A percentile compares a stretch with the other conserved stretches of the same genome.
Evolutionary conservation across 2,113 vertebrate genomes (phyloP).

Genomic region (Nibea coibor): DNA sequence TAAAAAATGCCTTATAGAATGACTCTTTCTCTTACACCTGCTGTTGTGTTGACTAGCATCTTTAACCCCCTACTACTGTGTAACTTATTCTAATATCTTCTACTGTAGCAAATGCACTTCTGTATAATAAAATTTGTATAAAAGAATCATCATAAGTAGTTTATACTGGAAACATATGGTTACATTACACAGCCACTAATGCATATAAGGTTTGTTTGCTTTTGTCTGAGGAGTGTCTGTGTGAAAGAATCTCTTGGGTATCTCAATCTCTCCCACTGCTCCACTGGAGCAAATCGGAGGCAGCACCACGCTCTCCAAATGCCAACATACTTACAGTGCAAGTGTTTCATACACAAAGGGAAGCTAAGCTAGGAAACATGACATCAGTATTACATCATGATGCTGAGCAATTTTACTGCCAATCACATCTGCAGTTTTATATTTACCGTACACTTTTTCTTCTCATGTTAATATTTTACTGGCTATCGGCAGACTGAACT

Average conservation of each 20-base stretch:
- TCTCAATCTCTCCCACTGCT: conserved; percentile 23
- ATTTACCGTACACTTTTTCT: background rate
- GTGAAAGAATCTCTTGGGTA: conserved; percentile 29
- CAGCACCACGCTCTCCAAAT: background rate
- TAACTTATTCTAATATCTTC: conserved; percentile 5
- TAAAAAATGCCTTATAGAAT: background rate
- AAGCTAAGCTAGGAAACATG: background rate
- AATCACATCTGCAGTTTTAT: background rate
- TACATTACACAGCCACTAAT: conserved; percentile 29
- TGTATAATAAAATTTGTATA: background rate
- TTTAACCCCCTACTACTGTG: conserved; percentile 7
- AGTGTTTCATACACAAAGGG: background rate
- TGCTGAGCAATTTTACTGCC: background rate
- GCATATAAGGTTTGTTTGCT: conserved; percentile 31
- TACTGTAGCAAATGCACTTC: background rate
- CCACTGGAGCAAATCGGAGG: conserved; percentile 41
- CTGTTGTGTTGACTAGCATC: conserved; percentile 9
- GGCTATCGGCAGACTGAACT: background rate
- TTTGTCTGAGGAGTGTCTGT: conserved; percentile 11
- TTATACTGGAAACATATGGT: conserved; percentile 18
- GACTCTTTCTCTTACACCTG: conserved; percentile 1
- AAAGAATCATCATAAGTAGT: background rate
- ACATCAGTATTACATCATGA: background rate
- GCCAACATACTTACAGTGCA: conserved; percentile 19
- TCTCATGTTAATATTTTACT: background rate